Conservation (phyloP, 2,888 invertebrate genomes). For the Amitus sp. region DNA sequence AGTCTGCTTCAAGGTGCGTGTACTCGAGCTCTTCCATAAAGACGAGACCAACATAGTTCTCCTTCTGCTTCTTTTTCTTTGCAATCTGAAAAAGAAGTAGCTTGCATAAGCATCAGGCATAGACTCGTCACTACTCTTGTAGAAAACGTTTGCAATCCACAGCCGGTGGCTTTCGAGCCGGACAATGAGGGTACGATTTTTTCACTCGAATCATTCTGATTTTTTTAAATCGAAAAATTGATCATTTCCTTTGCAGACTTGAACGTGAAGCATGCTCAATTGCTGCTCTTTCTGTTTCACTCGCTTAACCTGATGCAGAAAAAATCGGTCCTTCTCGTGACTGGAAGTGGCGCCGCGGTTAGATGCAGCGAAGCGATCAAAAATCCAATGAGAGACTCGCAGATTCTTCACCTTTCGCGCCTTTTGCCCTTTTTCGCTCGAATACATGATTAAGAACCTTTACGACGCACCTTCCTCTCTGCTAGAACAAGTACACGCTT, state of each 20-base stretch:
- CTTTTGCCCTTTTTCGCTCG: no score
- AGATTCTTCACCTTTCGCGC: no score
- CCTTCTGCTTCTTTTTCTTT: no score
- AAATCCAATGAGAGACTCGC: no score
- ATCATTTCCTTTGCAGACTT: no score
- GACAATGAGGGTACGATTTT: conserved; percentile 75
- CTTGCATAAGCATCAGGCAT: conserved; percentile 92
- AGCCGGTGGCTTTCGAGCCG: conserved; percentile 73
- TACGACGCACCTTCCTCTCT: no score
- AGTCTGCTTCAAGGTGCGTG: conserved; percentile 22
- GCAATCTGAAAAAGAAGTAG: conserved; percentile 87
- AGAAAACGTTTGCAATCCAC: conserved; percentile 80
- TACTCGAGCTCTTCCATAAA: conserved; percentile 51
- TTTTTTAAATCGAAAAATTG: no score
- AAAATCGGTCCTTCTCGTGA: conserved; percentile 88
- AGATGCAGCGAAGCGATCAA: no score
- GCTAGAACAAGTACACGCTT: no score
- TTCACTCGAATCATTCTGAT: no score
- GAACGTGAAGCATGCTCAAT: conserved; percentile 95
- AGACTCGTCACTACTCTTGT: conserved; percentile 88
- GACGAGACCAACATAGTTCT: conserved; percentile 57
- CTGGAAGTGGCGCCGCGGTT: no score
- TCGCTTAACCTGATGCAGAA: conserved; percentile 96
- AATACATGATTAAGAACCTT: no score
- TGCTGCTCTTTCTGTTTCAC: conserved; percentile 93